Percentiles rank a stretch among this genome's conserved stretches.
Evolutionary conservation across 2,888 invertebrate genomes (phyloP).

Genomic region (Busseola fusca): DNA sequence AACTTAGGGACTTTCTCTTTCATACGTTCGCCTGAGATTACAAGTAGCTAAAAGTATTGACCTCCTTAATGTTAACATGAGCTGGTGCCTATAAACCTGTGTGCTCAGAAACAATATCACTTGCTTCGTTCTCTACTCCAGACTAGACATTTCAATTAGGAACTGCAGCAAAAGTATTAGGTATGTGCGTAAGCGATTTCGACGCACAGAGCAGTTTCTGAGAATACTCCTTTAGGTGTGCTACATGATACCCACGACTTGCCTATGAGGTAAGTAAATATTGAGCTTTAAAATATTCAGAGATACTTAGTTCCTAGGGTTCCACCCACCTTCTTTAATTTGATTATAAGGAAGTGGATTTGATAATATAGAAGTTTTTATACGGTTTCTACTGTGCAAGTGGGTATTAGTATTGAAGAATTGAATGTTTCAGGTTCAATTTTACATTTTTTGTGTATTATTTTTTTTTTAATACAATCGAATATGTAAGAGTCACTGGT

Average conservation of each 20-base stretch:
- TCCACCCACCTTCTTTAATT: neutral
- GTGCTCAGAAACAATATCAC: neutral
- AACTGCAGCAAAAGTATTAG: conserved; percentile 4
- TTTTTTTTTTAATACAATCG: too few species aligned
- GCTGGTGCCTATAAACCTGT: neutral
- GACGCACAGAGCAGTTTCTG: conserved; percentile 4
- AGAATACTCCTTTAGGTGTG: conserved; percentile 1
- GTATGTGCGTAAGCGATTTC: conserved; percentile 12
- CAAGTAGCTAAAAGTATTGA: conserved; percentile 63
- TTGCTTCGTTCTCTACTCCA: neutral
- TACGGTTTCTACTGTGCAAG: neutral
- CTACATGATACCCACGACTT: conserved; percentile 2
- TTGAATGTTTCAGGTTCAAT: neutral
- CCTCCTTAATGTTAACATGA: conserved; percentile 53
- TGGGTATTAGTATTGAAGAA: neutral
- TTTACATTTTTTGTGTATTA: too few species aligned
- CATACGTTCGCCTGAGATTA: conserved; percentile 64
- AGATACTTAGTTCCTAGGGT: neutral
- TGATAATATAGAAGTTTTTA: neutral
- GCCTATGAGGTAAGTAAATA: neutral
- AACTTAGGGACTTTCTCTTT: conserved; percentile 72
- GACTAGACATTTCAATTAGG: neutral
- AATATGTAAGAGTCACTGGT: neutral
- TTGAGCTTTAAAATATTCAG: neutral
- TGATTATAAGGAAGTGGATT: neutral